phyloP scores from a whole-genome alignment of 2,797 vertebrate genomes.

The Anguilla marmorata region DNA sequence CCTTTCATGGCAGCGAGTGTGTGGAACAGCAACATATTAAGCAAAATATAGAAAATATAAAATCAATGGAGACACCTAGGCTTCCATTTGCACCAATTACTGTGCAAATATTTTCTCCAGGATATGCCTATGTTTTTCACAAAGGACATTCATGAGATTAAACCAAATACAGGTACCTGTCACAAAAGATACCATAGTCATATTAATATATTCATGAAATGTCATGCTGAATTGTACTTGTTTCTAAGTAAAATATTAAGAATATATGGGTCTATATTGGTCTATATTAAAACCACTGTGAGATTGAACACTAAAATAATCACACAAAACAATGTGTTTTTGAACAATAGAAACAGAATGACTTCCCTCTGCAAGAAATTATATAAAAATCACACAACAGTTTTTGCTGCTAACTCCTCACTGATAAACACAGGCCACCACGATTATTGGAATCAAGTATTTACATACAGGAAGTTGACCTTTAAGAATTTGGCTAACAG shows the following conservation, averaged over 20 bases:
- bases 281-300: not conserved
- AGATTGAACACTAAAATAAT: constrained; percentile 19
- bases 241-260: not conserved
- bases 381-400: not conserved
- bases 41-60: not conserved
- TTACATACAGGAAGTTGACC: not conserved
- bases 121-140: not conserved
- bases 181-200: not conserved
- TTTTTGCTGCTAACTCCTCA: not conserved
- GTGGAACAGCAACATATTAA: not conserved
- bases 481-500: not conserved
- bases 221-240: not conserved
- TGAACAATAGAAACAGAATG: not conserved
- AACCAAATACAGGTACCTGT: not conserved
- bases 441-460: not conserved
- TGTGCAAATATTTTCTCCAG: not conserved
- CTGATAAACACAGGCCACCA: not conserved
- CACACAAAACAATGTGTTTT: not conserved
- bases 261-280: too few relatives aligned
- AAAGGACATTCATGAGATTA: not conserved
- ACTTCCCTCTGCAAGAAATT: not conserved
- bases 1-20: not conserved
- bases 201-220: not conserved
- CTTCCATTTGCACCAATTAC: not conserved
- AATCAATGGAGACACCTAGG: not conserved